Percentiles rank a stretch among this genome's conserved stretches.
Evolutionary conservation across 2,888 invertebrate genomes (phyloP).

Genomic region (Leucania comma): DNA sequence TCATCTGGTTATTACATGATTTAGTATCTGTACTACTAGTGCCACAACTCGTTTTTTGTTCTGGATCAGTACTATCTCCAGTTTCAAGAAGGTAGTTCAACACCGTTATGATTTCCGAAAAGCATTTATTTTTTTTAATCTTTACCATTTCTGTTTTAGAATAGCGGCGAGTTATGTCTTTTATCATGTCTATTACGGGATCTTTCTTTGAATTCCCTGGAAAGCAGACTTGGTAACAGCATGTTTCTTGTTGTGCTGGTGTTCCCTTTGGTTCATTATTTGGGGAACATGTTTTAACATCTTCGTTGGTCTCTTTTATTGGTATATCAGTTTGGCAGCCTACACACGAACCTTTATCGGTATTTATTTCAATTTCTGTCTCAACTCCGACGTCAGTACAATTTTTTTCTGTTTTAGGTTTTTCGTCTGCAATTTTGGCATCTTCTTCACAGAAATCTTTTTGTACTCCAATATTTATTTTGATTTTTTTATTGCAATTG

Average conservation of each 20-base stretch:
- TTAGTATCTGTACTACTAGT: slow-evolving; percentile 38
- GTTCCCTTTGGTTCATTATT: neutral
- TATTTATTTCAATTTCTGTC: slow-evolving; percentile 7
- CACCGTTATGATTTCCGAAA: slow-evolving; percentile 83
- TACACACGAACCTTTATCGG: neutral
- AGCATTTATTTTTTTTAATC: slow-evolving; percentile 82
- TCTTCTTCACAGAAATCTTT: slow-evolving; percentile 47
- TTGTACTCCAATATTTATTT: slow-evolving; percentile 61
- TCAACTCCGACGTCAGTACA: slow-evolving; percentile 39
- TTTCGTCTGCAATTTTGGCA: neutral
- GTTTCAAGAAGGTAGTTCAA: slow-evolving; percentile 86
- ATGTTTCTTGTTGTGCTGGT: neutral
- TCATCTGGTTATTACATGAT: slow-evolving; percentile 22
- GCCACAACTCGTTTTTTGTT: slow-evolving; percentile 46
- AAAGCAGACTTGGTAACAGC: slow-evolving; percentile 12
- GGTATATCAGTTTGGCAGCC: slow-evolving; percentile 43
- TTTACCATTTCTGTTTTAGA: slow-evolving; percentile 81
- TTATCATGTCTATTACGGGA: slow-evolving; percentile 81
- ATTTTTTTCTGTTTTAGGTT: neutral
- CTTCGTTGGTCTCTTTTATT: neutral
- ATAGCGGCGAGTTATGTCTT: slow-evolving; percentile 85
- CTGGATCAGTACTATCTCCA: slow-evolving; percentile 77
- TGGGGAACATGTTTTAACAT: neutral
- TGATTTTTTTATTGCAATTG: slow-evolving; percentile 4
- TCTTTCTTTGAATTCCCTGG: slow-evolving; percentile 61